Evolutionary conservation across 2,888 invertebrate species (phyloP).

Genomic region (Itoplectis maculator): DNA sequence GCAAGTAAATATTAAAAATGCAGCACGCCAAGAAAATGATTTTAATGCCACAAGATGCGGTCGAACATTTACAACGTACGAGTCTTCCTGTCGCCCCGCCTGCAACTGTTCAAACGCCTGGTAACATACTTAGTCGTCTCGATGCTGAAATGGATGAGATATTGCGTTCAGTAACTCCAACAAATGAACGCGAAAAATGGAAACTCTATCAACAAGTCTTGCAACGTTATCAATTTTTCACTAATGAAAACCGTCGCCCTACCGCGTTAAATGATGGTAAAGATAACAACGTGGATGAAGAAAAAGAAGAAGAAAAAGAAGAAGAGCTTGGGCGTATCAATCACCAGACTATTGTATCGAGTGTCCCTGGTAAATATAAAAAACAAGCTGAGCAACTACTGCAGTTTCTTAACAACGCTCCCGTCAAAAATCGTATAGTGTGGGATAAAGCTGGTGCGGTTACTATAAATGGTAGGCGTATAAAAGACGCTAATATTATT

Average conservation of each 20-base stretch:
- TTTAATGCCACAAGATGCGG: slow-evolving; percentile 17
- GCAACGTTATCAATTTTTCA: slow-evolving; percentile 45
- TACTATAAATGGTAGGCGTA: background rate
- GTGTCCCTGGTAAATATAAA: background rate
- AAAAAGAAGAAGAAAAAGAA: background rate
- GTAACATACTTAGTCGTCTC: slow-evolving; percentile 7
- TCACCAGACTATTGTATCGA: background rate
- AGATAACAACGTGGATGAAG: no score
- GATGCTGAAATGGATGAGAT: slow-evolving; percentile 25
- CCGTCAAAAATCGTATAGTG: background rate
- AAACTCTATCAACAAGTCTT: slow-evolving; percentile 18
- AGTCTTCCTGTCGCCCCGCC: background rate
- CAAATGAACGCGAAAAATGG: slow-evolving; percentile 15
- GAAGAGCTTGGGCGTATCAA: background rate
- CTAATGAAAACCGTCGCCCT: background rate
- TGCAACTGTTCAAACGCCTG: slow-evolving; percentile 25
- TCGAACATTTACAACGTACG: background rate
- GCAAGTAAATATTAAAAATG: background rate
- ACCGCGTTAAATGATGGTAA: no score
- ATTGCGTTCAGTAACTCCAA: background rate
- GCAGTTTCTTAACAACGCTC: background rate
- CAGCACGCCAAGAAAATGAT: slow-evolving; percentile 29
- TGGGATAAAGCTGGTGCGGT: slow-evolving; percentile 40
- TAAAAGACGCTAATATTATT: slow-evolving; percentile 38
- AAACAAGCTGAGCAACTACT: background rate